Evolutionary conservation across 2,888 invertebrate species (phyloP), one percentile per base, ranked within the genome.

Genomic region (Silvanus unidentatus): DNA sequence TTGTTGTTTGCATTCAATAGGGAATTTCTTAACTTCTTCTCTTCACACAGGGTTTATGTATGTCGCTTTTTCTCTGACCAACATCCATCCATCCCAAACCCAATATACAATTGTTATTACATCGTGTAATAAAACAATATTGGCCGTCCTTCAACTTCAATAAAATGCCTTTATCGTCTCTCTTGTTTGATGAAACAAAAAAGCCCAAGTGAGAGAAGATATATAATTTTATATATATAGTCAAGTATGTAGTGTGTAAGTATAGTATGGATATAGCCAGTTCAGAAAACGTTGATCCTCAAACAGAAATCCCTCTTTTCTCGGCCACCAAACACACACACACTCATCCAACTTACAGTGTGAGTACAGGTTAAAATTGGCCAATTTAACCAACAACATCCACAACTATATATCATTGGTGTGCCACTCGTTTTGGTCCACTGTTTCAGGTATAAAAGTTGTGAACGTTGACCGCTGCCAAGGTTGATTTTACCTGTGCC

Each of bases 391-490:
- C 3, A 4, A 11, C 14, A 12, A 16, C 39, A 38, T 16, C 12
- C 28, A 36, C 39, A 29, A 39, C 38, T 42, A 43, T 32, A 12
- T 32, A 32, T 32, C 4, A 5, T 9, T n/a, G 3, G 5, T 32
- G n/a, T 12, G 4, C 13, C 22, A 38, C 44, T 43, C 41, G 39
- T 45, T n/a, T 39, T 39, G 42, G 40, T 30, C 27, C 36, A 37
- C 43, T 45, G 35, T 38, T 38, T 22, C 43, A 43, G 40, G 42
- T 43, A 43, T 16, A 32, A 22, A 15, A 39, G 36, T 47, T 51
- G 54, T 60, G 62, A 62, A 58, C 57, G 57, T 54, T 63, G 63
- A 63, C 63, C 63, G 63, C 58, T 63, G 50, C 61, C 63, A 63
- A 63, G 63, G 63, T 63, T 62, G 58, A 57, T 55, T 52, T 55